Percentiles rank a stretch among this genome's conserved stretches.
phyloP scores from a whole-genome alignment of 1,140 invertebrate genomes.

The Drusus annulatus region DNA sequence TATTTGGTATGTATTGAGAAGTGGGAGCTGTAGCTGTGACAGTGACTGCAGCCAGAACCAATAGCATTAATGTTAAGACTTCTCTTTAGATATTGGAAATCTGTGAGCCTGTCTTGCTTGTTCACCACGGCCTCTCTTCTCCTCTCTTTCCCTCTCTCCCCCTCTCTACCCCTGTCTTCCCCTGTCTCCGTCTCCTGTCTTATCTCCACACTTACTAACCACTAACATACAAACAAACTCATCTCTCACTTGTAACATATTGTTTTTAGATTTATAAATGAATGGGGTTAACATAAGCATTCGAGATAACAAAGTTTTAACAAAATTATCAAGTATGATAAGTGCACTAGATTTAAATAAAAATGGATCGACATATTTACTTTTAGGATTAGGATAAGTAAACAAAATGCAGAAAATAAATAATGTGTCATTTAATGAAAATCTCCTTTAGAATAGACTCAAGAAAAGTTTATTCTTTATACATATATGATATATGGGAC shows the following conservation, averaged over 20 bases:
- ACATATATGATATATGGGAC: constrained; percentile 54
- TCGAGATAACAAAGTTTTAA: constrained; percentile 48
- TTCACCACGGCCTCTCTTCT: not conserved
- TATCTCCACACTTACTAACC: not conserved
- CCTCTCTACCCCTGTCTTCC: too few relatives aligned
- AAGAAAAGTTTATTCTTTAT: constrained; percentile 67
- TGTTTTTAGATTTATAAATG: constrained; percentile 58
- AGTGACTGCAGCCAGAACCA: constrained; percentile 56
- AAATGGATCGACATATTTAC: constrained; percentile 35
- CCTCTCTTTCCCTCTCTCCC: not conserved
- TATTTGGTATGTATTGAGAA: constrained; percentile 34
- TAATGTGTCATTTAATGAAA: constrained; percentile 42
- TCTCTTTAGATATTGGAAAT: constrained; percentile 54
- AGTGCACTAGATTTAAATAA: constrained; percentile 41
- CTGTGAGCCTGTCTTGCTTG: not conserved
- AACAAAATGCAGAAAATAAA: constrained; percentile 42
- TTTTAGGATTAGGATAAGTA: constrained; percentile 44
- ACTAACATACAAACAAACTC: constrained; percentile 18
- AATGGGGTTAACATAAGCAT: constrained; percentile 40
- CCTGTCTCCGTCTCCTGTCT: too few relatives aligned
- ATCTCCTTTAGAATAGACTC: constrained; percentile 32
- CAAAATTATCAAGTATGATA: constrained; percentile 49
- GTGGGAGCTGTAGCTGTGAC: not conserved
- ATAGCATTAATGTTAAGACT: constrained; percentile 55
- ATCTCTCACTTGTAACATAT: constrained; percentile 47